Base-by-base conservation (phyloP, 2,888 invertebrate species). In the Coleophora flavipennella region DNA sequence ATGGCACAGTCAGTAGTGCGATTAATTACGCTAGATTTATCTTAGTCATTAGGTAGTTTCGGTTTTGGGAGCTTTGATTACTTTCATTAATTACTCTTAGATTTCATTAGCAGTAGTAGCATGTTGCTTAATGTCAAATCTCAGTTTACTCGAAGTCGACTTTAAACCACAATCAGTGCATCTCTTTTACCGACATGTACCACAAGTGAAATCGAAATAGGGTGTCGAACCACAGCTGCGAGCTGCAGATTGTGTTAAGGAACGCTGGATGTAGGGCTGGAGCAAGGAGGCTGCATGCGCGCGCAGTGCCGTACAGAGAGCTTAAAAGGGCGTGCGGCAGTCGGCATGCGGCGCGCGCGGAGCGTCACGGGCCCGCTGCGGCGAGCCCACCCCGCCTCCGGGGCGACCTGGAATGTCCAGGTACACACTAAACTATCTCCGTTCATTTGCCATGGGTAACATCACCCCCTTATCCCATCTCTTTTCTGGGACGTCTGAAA, bases 361-460 rank as follows among this genome's bases (percentile, higher is more conserved):
- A 85, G 85, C 63, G 85, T 85, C 54, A 79, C 84, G 44, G 89
- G 89, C 51, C 88, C 89, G 56, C 74, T 90, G 59, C 85, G 91
- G 55, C 86, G 91, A 44, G 91, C 91, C 48, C 90, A 91, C 83
- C 91, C 91, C 48, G 91, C 91, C 53, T 91, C 93, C 48, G 93
- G 93, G 48, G 92, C 93, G 59, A 91, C 93, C 75, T 93, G 93
- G 93, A 93, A 93, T 67, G 93, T 93, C 53, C 91, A 91, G 87
- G 88, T 88, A 86, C 55, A 44, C 46, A 39, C 37, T 33, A 36
- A 13, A 26, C 12, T 14, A 36, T 25, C 6, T 39, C 36, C 31
- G 11, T 13, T 25, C 11, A 9, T 8, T 31, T 31, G 8, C 31
- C 31, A 31, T 31, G n/a, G 11, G n/a, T 8, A 31, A 32, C 12